Evolutionary conservation across 2,888 invertebrate species (phyloP), one percentile per base, ranked within the genome.

Genomic region (Drosophila mayaguana): DNA sequence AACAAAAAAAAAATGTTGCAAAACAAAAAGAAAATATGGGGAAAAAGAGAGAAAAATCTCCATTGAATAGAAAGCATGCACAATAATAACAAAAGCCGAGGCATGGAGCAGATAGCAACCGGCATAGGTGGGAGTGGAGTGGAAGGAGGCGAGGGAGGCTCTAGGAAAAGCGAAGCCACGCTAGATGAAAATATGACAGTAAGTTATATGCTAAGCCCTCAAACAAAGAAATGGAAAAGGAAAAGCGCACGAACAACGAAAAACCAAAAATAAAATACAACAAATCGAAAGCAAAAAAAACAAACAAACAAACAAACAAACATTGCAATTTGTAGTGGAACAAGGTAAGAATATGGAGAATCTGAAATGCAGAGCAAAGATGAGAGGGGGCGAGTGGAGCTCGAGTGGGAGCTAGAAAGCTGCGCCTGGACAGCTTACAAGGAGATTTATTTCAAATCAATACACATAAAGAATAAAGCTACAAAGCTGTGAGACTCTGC

Each of bases 101-200:
- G 68, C 62, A 48, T 65, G 63, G 54, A 61, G 68, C 59, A 63
- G 78, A 57, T 62, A 53, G 57, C 18, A 55, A 43, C 7, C 22
- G 32, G 48, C 50, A 45, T 25, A n/a, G 40, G 18, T 51, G 8
- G 50, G 1, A 7, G 32, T 11, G 32, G 32, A 2, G 32, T 32
- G 32, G 32, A 2, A 16, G 18, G 7, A n/a, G 32, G 20, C 7
- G 9, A n/a, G 43, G 43, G 14, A 45, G 43, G 18, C 11, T 3
- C 43, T 6, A 1, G 14, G 20, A 20, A 43, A 43, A 12, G 46
- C n/a, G 12, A 18, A 25, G 62, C 50, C 46, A 63, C 25, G 53
- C 74, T 77, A 83, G 81, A 88, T 84, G 88, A 84, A 84, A 84
- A 84, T 84, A 84, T 88, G 83, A 86, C 88, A 88, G 84, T 84